Conservation (phyloP, 1,140 invertebrate species). For the Subanguina moxae region DNA sequence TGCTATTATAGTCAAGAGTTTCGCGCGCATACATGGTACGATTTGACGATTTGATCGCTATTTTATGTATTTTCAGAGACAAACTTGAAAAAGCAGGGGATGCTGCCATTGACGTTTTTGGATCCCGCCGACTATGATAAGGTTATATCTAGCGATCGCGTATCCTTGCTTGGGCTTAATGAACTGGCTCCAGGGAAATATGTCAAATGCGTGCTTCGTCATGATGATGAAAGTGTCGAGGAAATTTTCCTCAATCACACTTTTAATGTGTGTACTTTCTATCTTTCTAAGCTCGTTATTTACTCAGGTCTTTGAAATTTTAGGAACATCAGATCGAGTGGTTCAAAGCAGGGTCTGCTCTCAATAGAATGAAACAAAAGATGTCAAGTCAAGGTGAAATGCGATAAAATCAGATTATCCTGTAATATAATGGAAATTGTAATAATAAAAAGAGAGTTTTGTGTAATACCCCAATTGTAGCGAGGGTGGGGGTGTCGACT, state of each 20-base stretch:
- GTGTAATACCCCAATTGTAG: no score
- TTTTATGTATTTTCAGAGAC: conserved; percentile 70
- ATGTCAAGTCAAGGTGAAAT: no score
- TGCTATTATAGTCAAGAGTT: conserved; percentile 97
- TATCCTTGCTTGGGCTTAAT: conserved; percentile 82
- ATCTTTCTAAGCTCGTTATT: no score
- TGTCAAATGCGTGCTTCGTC: conserved; percentile 83
- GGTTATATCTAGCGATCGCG: conserved; percentile 84
- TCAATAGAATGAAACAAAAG: conserved; percentile 79
- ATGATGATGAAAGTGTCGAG: conserved; percentile 79
- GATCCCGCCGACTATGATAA: conserved; percentile 94
- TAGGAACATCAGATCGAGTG: conserved; percentile 70
- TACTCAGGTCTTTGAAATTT: no score
- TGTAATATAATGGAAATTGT: no score
- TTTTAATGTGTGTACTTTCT: conserved; percentile 78
- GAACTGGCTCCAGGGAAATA: conserved; percentile 84
- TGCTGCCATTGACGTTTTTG: conserved; percentile 92
- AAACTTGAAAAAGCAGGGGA: conserved; percentile 96
- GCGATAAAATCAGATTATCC: no score
- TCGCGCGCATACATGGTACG: conserved; percentile 87
- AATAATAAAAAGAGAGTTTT: no score
- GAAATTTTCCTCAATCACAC: conserved; percentile 86
- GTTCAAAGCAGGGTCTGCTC: conserved; percentile 95
- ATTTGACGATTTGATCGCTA: no score
- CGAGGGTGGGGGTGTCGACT: no score